Evolutionary conservation across 2,888 invertebrate species (phyloP), one percentile per base, ranked within the genome.

Genomic region (Timandra comae): DNA sequence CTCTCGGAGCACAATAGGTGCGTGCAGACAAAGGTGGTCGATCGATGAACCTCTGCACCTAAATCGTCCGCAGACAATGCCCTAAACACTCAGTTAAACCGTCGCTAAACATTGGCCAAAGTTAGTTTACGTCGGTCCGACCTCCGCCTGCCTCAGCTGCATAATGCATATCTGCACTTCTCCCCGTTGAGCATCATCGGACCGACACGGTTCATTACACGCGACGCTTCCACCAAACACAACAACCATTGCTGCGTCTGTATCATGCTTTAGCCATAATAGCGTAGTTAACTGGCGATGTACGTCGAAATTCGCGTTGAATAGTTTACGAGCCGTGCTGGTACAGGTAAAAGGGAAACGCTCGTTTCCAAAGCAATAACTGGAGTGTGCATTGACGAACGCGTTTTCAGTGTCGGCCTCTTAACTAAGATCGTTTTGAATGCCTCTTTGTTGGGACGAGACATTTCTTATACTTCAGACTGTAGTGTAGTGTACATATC

Each of bases 311-410:
- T 8, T 8, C 1, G 2, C 3, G 19, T 13, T 3, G n/a, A 5
- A 7, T 26, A 5, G 36, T 25, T 12, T 9, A 5, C 21, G 9
- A 7, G 7, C 4, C 19, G 12, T 28, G 2, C n/a, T 33, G 30
- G 38, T 46, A 29, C n/a, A 11, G 21, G 33, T 23, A 11, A 24
- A 30, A 28, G 30, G 39, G 31, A 33, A 30, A 35, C 38, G 43
- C 34, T 44, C 35, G 38, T 39, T 45, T 35, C 36, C 33, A 43
- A 35, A 43, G 45, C 66, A 67, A 68, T 71, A 73, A 68, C 75
- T 73, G 58, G 64, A 79, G 76, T 71, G 72, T 67, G 67, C 75
- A 73, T 71, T 75, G 80, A 77, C 71, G 75, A 69, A 71, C 72
- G 75, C 72, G 66, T 61, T 70, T 68, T 61, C 54, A 76, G 77